Evolutionary conservation across 2,113 vertebrate genomes (phyloP).

Genomic region (Lates calcarifer): DNA sequence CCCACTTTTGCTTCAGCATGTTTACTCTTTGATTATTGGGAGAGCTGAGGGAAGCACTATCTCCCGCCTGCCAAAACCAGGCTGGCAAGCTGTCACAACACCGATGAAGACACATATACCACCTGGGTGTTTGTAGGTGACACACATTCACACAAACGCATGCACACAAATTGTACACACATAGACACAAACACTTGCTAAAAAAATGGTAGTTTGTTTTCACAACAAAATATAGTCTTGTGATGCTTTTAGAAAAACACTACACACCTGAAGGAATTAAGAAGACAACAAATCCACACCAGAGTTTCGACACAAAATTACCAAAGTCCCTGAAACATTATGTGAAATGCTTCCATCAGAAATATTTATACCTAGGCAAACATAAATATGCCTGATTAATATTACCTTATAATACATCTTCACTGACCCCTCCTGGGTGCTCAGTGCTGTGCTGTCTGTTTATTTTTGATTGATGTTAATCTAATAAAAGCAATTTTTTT

Average conservation of each 20-base stretch:
- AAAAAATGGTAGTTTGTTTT: constrained; percentile 23
- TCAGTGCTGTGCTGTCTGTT: too few species aligned
- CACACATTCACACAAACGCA: constrained; percentile 24
- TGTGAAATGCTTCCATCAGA: not conserved
- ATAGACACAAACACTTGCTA: not conserved
- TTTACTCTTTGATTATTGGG: constrained; percentile 80
- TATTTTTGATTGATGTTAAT: too few species aligned
- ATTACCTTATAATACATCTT: too few species aligned
- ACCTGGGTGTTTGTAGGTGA: constrained; percentile 72
- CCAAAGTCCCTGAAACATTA: not conserved
- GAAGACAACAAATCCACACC: not conserved
- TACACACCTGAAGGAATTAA: constrained; percentile 15
- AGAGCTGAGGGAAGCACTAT: constrained; percentile 78
- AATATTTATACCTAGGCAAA: not conserved
- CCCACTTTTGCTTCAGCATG: constrained; percentile 78
- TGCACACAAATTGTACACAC: constrained; percentile 16
- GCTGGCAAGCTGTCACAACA: constrained; percentile 79
- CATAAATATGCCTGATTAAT: too few species aligned
- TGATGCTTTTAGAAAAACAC: constrained; percentile 7
- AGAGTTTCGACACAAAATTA: not conserved
- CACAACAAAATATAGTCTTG: constrained; percentile 23
- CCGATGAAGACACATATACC: constrained; percentile 74
- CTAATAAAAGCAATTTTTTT: too few species aligned
- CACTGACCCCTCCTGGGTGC: too few species aligned
- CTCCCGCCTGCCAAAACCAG: constrained; percentile 71